A percentile compares a stretch with the other conserved stretches of the same genome.
Evolutionary conservation across 2,113 vertebrate genomes (phyloP).

Genomic region (Brachypodius melanocephalos): DNA sequence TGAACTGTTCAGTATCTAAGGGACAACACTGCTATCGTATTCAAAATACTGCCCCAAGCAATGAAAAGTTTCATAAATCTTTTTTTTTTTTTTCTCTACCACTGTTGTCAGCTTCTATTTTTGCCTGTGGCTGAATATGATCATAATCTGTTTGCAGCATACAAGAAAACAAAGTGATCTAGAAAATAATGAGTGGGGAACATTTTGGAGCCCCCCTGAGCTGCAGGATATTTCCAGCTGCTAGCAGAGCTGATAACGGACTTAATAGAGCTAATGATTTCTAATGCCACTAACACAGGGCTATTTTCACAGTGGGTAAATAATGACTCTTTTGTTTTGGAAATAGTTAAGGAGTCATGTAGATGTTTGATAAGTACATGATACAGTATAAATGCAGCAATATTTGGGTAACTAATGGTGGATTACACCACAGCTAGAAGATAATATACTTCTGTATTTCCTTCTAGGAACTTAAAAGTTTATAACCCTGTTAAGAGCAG

Average conservation of each 20-base stretch:
- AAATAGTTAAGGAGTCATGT: constrained; percentile 46
- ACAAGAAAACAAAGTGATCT: constrained; percentile 48
- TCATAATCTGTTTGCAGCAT: constrained; percentile 48
- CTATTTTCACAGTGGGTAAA: constrained; percentile 69
- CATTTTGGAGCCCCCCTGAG: constrained; percentile 28
- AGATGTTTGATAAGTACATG: constrained; percentile 40
- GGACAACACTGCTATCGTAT: constrained; percentile 60
- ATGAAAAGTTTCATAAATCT: constrained; percentile 63
- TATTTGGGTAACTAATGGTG: constrained; percentile 35
- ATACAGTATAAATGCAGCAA: constrained; percentile 46
- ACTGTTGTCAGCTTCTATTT: constrained; percentile 46
- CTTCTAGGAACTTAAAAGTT: constrained; percentile 24
- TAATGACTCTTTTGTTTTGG: constrained; percentile 61
- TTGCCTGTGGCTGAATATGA: constrained; percentile 56
- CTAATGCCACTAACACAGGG: constrained; percentile 59
- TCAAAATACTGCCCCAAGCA: constrained; percentile 65
- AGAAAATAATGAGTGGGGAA: constrained; percentile 52
- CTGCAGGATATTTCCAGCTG: constrained; percentile 67
- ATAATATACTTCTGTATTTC: constrained; percentile 15
- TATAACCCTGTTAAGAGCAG: constrained; percentile 36
- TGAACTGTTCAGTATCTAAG: constrained; percentile 56
- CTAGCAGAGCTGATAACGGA: constrained; percentile 26
- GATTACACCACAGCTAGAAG: constrained; percentile 1
- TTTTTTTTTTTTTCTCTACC: neutral
- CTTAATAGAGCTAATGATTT: constrained; percentile 50